Conservation (phyloP, 2,797 vertebrate genomes). For the Falco rusticolus region DNA sequence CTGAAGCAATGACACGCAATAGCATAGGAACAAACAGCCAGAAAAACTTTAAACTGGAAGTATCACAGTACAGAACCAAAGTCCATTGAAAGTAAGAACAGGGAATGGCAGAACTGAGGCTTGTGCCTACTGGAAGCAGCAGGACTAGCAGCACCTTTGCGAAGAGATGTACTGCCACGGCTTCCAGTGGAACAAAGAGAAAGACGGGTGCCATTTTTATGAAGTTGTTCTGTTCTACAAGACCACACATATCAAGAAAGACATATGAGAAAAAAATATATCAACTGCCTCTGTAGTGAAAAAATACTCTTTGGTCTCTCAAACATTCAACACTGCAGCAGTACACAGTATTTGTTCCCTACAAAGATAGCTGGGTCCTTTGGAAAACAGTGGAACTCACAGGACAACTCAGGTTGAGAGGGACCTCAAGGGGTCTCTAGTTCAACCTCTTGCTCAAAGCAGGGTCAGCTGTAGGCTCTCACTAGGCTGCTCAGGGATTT, state of each 20-base stretch:
- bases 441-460: background rate
- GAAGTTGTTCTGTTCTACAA: background rate
- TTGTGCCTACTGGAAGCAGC: background rate
- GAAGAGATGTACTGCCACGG: background rate
- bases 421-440: background rate
- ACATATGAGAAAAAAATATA: background rate
- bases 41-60: background rate
- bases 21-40: background rate
- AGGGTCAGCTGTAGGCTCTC: background rate
- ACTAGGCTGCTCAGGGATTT: background rate
- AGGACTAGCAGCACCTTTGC: background rate
- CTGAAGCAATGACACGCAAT: background rate
- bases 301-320: background rate
- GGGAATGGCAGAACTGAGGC: background rate
- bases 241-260: background rate
- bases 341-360: background rate
- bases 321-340: background rate
- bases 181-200: background rate
- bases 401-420: background rate
- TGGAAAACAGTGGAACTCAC: background rate
- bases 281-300: background rate
- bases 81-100: background rate
- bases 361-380: background rate
- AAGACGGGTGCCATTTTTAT: background rate
- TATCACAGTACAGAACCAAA: background rate